Conservation (phyloP, 1,140 invertebrate species). For the Calliphora vicina region DNA sequence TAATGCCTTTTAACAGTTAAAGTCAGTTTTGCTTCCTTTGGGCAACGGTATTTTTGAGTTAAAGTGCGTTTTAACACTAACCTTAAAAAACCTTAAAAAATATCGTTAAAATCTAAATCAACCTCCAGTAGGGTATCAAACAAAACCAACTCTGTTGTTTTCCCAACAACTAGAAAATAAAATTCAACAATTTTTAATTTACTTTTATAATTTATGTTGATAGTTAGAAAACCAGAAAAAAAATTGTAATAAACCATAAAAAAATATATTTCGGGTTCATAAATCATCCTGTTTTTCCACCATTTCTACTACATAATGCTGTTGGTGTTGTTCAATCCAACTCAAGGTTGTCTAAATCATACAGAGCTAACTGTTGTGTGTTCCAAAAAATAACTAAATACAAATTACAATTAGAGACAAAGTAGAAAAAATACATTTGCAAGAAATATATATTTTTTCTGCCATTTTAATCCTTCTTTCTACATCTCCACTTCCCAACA, state of each 20-base stretch:
- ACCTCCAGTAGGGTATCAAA: too few relatives aligned
- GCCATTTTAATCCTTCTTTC: constrained; percentile 7
- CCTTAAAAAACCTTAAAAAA: too few relatives aligned
- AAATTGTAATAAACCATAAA: background rate
- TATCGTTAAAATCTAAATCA: too few relatives aligned
- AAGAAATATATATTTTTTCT: background rate
- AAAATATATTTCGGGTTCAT: constrained; percentile 1
- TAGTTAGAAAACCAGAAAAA: background rate
- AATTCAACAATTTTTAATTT: background rate
- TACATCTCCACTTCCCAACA: background rate
- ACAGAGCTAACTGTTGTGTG: background rate
- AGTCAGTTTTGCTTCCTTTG: too few relatives aligned
- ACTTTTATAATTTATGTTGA: background rate
- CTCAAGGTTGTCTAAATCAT: background rate
- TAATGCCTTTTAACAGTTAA: too few relatives aligned
- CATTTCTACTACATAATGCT: background rate
- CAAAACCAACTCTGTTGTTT: too few relatives aligned
- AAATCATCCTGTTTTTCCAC: background rate
- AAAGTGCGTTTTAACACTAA: too few relatives aligned
- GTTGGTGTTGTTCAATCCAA: background rate
- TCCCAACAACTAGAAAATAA: too few relatives aligned
- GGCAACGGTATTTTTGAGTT: too few relatives aligned
- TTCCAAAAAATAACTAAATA: background rate
- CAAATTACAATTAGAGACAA: background rate
- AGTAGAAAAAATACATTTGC: background rate